Base-by-base conservation (phyloP, 2,888 invertebrate species). In the Pachycephus smyrnensis region DNA sequence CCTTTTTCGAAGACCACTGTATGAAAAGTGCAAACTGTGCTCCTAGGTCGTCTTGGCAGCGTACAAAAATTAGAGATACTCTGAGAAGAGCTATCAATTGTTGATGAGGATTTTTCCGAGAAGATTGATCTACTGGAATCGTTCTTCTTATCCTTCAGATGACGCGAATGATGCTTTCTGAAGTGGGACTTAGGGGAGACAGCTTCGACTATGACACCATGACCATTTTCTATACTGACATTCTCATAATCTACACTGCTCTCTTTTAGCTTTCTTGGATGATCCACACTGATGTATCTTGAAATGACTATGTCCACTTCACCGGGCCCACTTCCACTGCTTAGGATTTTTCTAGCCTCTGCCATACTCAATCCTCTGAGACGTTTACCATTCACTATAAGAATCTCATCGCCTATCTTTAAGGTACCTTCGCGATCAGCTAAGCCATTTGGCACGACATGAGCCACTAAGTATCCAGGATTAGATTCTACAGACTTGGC, bases 1-100 rank as follows among this genome's bases (percentile, higher is more conserved):
- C 97, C 97, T 89, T 97, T 97, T 89, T 96, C 95, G 87, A 95
- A 94, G 11, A 95, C 94, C 31, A 96, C 94, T 0, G 96, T 96
- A 83, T 95, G 94, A 86, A 95, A 95, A 0, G 95, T 94, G 84
- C 95, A 95, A 68, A 95, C 93, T 0, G 95, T 94, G 35, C 94
- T 95, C 81, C 95, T 92, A 11, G 96, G 95, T 88, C 95, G 93
- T 82, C 96, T 92, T 2, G 96, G 96, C 76, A 96, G 91, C 9
- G 96, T 96, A 89, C 96, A 96, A 89, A 96, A 96, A 89, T 94
- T 95, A 2, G 94, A 93, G 6, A 94, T 92, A 77, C 92, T 93
- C 77, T 89, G 88, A 31, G 85, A 80, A 23, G 76, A 81, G 73
- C 77, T 86, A 0, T 86, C 86, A 31, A 79, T 75, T 11, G 77